phyloP scores from a whole-genome alignment of 2,113 vertebrate genomes.

The Oreotragus oreotragus region DNA sequence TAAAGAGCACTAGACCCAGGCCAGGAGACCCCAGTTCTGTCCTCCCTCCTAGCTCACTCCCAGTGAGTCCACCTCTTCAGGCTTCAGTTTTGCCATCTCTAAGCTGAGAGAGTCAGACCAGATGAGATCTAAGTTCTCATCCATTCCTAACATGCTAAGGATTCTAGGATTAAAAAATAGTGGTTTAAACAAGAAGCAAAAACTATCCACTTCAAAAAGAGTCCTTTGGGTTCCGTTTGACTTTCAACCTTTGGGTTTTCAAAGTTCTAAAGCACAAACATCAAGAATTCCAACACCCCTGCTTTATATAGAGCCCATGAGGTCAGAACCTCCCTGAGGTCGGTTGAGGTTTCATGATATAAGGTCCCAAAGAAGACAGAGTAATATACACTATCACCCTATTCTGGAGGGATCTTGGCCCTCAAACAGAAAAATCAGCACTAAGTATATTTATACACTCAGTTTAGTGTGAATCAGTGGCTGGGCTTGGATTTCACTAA shows the following conservation, averaged over 20 bases:
- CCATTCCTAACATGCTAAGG: neutral
- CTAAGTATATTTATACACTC: slow-evolving; percentile 58
- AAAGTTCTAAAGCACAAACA: slow-evolving; percentile 33
- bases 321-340: slow-evolving; percentile 50
- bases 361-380: slow-evolving; percentile 13
- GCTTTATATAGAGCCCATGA: slow-evolving; percentile 53
- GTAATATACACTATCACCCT: slow-evolving; percentile 46
- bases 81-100: neutral
- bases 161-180: neutral
- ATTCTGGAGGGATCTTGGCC: slow-evolving; percentile 47
- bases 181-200: slow-evolving; percentile 4
- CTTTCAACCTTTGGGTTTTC: slow-evolving; percentile 17
- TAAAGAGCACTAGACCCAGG: neutral
- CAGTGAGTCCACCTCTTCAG: neutral
- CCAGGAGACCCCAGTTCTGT: neutral
- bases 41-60: neutral
- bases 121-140: neutral
- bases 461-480: slow-evolving; percentile 51
- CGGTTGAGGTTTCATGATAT: slow-evolving; percentile 39
- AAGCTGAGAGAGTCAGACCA: neutral
- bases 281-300: slow-evolving; percentile 26
- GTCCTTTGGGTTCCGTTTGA: neutral
- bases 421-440: slow-evolving; percentile 59
- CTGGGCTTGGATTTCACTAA: slow-evolving; percentile 57
- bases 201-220: neutral